Conservation (phyloP, 2,797 vertebrate species). For the Cryptoblepharus egeriae region DNA sequence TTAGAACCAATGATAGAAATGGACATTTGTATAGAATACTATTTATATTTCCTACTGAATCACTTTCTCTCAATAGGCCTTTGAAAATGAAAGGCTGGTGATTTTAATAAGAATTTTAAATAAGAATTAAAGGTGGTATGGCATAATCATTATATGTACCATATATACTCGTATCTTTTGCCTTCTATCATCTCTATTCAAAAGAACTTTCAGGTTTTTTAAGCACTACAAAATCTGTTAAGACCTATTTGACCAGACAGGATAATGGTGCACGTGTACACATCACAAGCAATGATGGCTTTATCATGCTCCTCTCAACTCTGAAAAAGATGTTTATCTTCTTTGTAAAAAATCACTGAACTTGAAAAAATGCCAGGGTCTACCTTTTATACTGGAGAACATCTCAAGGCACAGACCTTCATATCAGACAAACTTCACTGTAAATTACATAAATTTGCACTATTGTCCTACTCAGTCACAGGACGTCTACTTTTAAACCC, state of each 20-base stretch:
- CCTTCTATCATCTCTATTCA: not conserved
- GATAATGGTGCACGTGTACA: not conserved
- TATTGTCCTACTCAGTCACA: not conserved
- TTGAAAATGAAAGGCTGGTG: not conserved
- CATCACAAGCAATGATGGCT: not conserved
- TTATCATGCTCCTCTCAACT: not conserved
- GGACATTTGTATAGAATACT: not conserved
- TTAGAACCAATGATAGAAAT: not conserved
- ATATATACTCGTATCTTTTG: not conserved
- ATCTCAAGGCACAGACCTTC: slow-evolving; percentile 16
- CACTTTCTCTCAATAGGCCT: slow-evolving; percentile 15
- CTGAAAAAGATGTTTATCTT: not conserved
- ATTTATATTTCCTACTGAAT: not conserved
- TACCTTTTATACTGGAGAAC: slow-evolving; percentile 36
- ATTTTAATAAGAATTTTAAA: not conserved
- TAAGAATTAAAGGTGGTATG: not conserved
- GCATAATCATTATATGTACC: not conserved
- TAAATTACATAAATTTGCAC: not conserved
- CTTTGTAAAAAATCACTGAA: not conserved
- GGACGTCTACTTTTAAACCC: slow-evolving; percentile 13
- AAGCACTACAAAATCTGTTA: not conserved
- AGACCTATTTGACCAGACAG: not conserved
- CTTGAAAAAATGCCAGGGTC: slow-evolving; percentile 28
- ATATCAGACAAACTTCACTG: not conserved
- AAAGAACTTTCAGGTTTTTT: not conserved